Evolutionary conservation across 2,113 vertebrate genomes (phyloP), one percentile per base, ranked within the genome.

Genomic region (Orcinus orca): DNA sequence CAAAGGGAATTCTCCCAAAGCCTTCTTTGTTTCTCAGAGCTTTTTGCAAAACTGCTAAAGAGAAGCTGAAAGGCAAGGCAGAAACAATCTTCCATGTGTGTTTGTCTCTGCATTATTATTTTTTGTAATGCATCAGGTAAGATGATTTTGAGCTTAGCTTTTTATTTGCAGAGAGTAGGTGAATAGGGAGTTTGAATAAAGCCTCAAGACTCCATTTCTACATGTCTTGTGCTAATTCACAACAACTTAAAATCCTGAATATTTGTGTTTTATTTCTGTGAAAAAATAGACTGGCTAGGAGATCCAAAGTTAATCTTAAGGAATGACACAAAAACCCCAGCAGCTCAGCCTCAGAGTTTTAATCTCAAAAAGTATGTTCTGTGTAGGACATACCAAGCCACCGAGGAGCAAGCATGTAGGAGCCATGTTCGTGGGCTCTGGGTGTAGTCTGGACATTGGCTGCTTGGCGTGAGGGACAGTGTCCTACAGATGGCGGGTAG

Each of bases 11-110:
- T 83, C 83, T 92, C 26, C 47, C 31, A 77, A 82, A 93, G 70
- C 84, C 4, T 0, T 5, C 77, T 96, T 95, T 93, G 90, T 96
- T 97, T 96, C 65, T 89, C 68, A 25, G 80, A 96, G 93, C 70
- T 84, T 62, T 95, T 63, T 87, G 74, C 23, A 55, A 60, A 73
- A 50, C 33, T 87, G 15, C 58, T 36, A 1, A 33, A 20, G 47
- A 80, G 26, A 91, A 12, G n/a, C 38, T 86, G 67, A 90, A 92
- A 88, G 47, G 23, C 58, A 67, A 92, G 60, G 8, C 60, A 33
- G 11, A 87, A 83, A 25, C 15, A 18, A 13, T 38, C 11, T 92
- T 88, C 36, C 10, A 10, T n/a, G 26, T 71, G 1, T 79, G 12
- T 70, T 23, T 60, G 12, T 63, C 29, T 33, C n/a, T 92, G 23